Evolutionary conservation across 2,888 invertebrate species (phyloP).

Genomic region (Thysanoteuthis rhombus): DNA sequence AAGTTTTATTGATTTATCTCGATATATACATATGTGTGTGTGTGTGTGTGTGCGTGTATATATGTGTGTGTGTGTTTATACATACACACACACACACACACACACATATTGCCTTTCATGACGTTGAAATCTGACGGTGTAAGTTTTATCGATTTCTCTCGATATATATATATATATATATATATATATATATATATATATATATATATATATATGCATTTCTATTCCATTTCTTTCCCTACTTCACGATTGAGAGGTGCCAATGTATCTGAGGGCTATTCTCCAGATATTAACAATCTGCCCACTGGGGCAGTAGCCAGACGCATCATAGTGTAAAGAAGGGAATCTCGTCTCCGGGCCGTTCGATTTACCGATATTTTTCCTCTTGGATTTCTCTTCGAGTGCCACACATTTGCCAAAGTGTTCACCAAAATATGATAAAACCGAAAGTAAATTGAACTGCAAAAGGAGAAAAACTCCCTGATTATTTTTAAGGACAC

Average conservation of each 20-base stretch:
- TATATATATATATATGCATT: too few relatives aligned
- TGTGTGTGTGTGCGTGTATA: not conserved
- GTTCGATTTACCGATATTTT: not conserved
- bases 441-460: constrained; percentile 12
- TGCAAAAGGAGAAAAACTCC: not conserved
- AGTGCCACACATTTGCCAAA: not conserved
- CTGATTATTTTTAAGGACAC: not conserved
- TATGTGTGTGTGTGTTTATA: not conserved
- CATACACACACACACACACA: not conserved
- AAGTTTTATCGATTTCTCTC: too few relatives aligned
- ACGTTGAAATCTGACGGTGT: too few relatives aligned
- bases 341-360: not conserved
- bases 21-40: too few relatives aligned
- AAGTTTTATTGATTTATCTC: too few relatives aligned
- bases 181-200: too few relatives aligned
- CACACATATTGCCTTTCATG: too few relatives aligned
- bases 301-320: not conserved
- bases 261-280: not conserved
- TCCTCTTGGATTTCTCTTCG: not conserved
- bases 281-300: not conserved
- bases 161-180: too few relatives aligned
- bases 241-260: not conserved
- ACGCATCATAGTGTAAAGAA: not conserved
- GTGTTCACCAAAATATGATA: not conserved
- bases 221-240: not conserved